Base-by-base conservation (phyloP, 1,140 invertebrate genomes). In the Drosophila parabipectinata region DNA sequence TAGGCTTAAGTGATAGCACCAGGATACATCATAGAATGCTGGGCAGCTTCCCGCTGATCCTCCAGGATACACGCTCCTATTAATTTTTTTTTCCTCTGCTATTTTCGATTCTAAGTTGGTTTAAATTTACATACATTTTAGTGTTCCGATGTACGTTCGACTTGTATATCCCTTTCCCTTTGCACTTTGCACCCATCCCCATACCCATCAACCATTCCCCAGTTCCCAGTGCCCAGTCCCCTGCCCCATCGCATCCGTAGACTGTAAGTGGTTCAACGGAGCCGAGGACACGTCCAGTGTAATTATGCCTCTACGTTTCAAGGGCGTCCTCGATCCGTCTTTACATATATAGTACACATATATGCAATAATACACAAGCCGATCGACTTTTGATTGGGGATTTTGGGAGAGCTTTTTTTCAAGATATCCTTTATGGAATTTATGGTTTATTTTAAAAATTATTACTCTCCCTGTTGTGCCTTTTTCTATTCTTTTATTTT, bases 331-430 rank as follows among this genome's bases (percentile, higher is more conserved):
- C 18, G 39, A 34, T 41, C 32, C 28, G 32, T 47, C 26, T 58
- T 44, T 59, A 72, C 18, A 59, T 52, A 14, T 59, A 24, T 53
- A 57, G 52, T 47, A 48, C 3, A 21, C 21, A 21, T 45, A 69
- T 69, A 72, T 69, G 47, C 67, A 58, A 69, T 51, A 66, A 66
- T 62, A 66, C 32, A 63, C 39, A 39, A 66, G 7, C 7, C 1
- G 2, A 2, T 21, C 9, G 4, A 37, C 18, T 39, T 12, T 30
- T 30, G 18, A 1, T 47, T 1, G 9, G n/a, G 24, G 24, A 15
- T 6, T 6, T 7, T 37, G 57, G 57, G n/a, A 18, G 10, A 1
- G 14, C 3, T 37, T n/a, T 12, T 4, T 37, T 37, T 10, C 34
- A 37, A 4, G 3, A 37, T 3, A 10, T 37, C 26, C 26, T 21